These are phyloP conservation scores for Epizoanthus scotinus DNA, from an alignment of 92 coral and sea anemone genomes.

Conservation along the genomic window DNA sequence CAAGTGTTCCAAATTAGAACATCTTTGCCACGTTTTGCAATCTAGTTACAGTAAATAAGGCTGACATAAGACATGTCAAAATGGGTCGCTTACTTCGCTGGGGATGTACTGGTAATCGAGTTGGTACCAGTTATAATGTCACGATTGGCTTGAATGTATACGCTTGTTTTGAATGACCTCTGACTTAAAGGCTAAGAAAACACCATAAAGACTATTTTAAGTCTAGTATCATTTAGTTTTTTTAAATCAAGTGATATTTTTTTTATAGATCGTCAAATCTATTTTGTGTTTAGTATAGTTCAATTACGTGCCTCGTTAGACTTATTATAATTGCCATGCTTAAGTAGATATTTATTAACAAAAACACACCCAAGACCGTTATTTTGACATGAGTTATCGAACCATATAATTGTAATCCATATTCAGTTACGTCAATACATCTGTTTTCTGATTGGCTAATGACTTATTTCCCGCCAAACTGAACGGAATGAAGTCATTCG, in stretches of 20 bases:
- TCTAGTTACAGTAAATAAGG: conserved; percentile 8
- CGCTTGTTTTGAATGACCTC: neutral
- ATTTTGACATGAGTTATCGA: neutral
- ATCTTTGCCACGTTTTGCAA: neutral
- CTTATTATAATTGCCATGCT: conserved; percentile 13
- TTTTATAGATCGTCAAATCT: neutral
- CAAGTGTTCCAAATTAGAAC: neutral
- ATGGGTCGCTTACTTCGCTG: neutral
- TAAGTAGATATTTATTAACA: neutral
- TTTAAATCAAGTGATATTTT: neutral
- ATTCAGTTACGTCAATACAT: conserved; percentile 3
- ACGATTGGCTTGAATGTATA: neutral
- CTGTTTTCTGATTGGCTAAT: conserved; percentile 12
- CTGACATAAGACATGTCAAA: conserved; percentile 8
- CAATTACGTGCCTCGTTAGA: neutral
- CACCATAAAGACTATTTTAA: neutral
- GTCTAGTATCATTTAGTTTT: neutral
- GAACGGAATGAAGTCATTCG: conserved; percentile 35
- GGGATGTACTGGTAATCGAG: neutral
- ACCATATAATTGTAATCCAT: neutral
- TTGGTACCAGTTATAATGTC: conserved; percentile 17
- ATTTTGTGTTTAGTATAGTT: neutral
- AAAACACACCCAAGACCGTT: neutral
- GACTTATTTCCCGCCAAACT: conserved; percentile 24
- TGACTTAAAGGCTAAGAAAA: neutral